phyloP scores from a whole-genome alignment of 2,797 vertebrate genomes.

The Furcifer pardalis region DNA sequence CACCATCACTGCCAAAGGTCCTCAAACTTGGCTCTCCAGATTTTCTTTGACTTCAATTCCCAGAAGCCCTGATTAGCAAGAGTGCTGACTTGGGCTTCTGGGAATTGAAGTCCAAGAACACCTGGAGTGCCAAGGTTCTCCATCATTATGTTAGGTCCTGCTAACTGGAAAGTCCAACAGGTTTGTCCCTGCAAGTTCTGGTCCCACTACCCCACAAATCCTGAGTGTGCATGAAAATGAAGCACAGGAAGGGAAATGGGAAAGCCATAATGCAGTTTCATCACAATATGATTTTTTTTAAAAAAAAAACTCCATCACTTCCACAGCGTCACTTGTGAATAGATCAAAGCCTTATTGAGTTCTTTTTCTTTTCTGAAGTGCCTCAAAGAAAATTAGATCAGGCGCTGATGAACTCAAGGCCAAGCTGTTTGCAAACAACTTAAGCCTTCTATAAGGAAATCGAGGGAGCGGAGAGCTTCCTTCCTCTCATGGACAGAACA shows the following conservation, averaged over 20 bases:
- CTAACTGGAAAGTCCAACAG: too few relatives aligned
- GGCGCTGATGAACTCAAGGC: accelerated
- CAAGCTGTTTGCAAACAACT: background rate
- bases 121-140: too few relatives aligned
- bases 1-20: too few relatives aligned
- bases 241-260: background rate
- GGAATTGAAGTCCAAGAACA: too few relatives aligned
- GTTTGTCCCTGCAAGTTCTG: background rate
- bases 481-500: background rate
- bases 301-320: background rate
- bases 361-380: background rate
- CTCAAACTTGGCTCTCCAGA: too few relatives aligned
- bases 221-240: background rate
- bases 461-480: background rate
- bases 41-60: too few relatives aligned
- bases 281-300: background rate
- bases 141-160: too few relatives aligned
- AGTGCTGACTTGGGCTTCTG: too few relatives aligned
- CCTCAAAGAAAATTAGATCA: background rate
- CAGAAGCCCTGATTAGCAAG: too few relatives aligned
- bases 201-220: too few relatives aligned
- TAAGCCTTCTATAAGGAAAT: background rate
- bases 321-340: background rate
- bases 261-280: background rate
- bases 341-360: accelerated